Percentiles rank a stretch among this genome's conserved stretches.
Conservation (phyloP, 2,888 invertebrate genomes). For the Nomada lathburiana region DNA sequence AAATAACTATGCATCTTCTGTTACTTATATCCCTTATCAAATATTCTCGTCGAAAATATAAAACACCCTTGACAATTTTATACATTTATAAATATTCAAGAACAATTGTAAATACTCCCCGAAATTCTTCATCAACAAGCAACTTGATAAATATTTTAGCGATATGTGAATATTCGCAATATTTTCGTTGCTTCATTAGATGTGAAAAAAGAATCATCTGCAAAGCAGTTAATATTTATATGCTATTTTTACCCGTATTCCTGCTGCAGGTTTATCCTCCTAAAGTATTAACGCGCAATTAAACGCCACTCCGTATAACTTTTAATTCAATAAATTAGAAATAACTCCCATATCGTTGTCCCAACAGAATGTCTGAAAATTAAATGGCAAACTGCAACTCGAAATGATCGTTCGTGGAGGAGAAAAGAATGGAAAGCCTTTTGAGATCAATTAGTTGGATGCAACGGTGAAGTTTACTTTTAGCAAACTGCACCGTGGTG, state of each 20-base stretch:
- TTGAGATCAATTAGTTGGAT: constrained; percentile 13
- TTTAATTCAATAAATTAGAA: constrained; percentile 37
- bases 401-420: background rate
- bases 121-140: background rate
- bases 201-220: background rate
- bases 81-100: too few species aligned
- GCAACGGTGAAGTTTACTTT: constrained; percentile 18
- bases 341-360: background rate
- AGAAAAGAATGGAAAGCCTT: background rate
- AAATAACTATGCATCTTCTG: too few species aligned
- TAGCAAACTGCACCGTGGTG: background rate
- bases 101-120: background rate
- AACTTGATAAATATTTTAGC: background rate
- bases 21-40: too few species aligned
- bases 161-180: background rate
- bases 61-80: too few species aligned
- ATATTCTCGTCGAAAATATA: too few species aligned
- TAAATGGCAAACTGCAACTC: constrained; percentile 19
- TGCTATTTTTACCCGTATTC: constrained; percentile 8
- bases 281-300: constrained; percentile 29
- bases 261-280: constrained; percentile 28
- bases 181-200: background rate
- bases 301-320: constrained; percentile 24
- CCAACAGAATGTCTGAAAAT: constrained; percentile 23
- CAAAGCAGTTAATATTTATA: constrained; percentile 9